Conservation (phyloP, 2,888 invertebrate genomes). For the Cremastinae sp. region DNA sequence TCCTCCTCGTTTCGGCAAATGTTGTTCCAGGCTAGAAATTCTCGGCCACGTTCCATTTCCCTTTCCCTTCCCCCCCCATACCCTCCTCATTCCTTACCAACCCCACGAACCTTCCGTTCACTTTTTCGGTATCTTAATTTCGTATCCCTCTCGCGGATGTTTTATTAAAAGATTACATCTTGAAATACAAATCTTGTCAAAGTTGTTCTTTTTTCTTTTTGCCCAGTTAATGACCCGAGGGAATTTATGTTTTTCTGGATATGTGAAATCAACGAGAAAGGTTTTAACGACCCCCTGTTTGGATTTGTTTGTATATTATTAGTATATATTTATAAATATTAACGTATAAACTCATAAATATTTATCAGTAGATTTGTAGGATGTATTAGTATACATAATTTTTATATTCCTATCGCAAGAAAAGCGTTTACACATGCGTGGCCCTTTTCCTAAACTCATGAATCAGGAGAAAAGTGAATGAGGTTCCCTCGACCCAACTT, state of each 20-base stretch:
- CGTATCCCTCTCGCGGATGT: conserved; percentile 9
- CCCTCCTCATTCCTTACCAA: neutral
- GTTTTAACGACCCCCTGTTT: neutral
- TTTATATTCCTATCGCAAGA: conserved; percentile 12
- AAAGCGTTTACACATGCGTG: conserved; percentile 11
- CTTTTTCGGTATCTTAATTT: conserved; percentile 5
- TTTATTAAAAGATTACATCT: conserved; percentile 5
- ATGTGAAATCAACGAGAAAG: conserved; percentile 1
- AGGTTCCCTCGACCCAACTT: conserved; percentile 7
- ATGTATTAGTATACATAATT: no score
- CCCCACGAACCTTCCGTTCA: conserved; percentile 13
- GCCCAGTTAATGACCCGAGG: no score
- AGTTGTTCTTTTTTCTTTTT: no score
- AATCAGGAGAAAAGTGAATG: conserved; percentile 36
- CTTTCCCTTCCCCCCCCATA: neutral
- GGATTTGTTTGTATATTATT: no score
- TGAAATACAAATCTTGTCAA: neutral
- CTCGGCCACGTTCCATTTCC: conserved; percentile 54
- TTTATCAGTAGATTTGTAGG: no score
- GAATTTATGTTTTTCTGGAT: no score
- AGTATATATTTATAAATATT: no score
- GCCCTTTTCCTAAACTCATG: conserved; percentile 17
- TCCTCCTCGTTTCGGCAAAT: conserved; percentile 59
- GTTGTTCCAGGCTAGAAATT: conserved; percentile 70
- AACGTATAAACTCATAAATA: no score